phyloP scores from a whole-genome alignment of 1,140 invertebrate species.

The Babylonia areolata region DNA sequence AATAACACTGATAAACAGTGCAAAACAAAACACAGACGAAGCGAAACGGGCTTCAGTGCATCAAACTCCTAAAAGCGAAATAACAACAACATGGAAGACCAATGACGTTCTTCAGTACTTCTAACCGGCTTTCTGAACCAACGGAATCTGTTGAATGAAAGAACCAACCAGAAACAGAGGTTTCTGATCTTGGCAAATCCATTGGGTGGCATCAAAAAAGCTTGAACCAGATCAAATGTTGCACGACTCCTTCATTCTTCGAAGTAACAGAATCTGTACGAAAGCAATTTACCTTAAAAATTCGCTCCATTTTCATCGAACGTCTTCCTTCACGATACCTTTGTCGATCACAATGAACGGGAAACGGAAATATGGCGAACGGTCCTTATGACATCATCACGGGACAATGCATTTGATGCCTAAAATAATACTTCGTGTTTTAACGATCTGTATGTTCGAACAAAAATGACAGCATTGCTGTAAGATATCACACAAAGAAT shows the following conservation, averaged over 20 bases:
- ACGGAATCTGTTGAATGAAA: slow-evolving; percentile 8
- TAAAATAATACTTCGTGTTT: too few relatives aligned
- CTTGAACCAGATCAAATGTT: background rate
- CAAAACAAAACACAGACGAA: too few relatives aligned
- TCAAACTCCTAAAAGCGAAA: too few relatives aligned
- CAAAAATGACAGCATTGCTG: too few relatives aligned
- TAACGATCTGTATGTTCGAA: too few relatives aligned
- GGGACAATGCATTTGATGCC: too few relatives aligned
- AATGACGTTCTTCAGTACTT: slow-evolving; percentile 3
- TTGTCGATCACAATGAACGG: background rate
- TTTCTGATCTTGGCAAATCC: background rate
- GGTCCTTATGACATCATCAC: background rate
- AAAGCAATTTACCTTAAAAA: background rate
- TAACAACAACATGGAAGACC: too few relatives aligned
- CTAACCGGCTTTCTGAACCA: background rate
- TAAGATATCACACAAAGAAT: too few relatives aligned
- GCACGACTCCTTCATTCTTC: background rate
- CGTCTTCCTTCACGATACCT: background rate
- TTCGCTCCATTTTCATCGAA: background rate
- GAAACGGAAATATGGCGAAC: background rate
- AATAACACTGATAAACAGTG: too few relatives aligned
- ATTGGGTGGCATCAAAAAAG: slow-evolving; percentile 8
- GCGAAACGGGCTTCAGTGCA: too few relatives aligned
- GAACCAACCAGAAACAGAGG: background rate
- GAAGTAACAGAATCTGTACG: background rate